Conservation (phyloP, 2,113 vertebrate species). For the Alethe diademata region DNA sequence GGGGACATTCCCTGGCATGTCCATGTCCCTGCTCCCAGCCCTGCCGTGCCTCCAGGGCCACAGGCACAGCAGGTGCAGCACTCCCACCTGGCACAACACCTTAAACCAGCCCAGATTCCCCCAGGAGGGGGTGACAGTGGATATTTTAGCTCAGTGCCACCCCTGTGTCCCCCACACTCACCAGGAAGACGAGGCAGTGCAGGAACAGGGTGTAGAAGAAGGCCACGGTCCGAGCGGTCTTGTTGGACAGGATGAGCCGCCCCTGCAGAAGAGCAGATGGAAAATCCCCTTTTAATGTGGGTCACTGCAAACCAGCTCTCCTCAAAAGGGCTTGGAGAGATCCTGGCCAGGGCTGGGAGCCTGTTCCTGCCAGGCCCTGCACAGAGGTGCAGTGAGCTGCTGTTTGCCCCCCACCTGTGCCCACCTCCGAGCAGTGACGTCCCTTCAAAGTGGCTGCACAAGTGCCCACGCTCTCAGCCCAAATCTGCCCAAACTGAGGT, state of each 20-base stretch:
- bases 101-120: background rate
- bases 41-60: rapidly evolving
- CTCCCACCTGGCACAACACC: rapidly evolving
- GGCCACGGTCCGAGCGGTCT: slow-evolving; percentile 89
- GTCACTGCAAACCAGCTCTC: background rate
- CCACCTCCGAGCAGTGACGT: rapidly evolving
- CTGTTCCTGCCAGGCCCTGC: background rate
- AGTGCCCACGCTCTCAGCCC: rapidly evolving
- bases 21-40: rapidly evolving
- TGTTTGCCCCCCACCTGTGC: background rate
- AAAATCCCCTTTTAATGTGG: background rate
- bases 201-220: slow-evolving; percentile 97
- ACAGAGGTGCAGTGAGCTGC: rapidly evolving
- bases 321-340: background rate
- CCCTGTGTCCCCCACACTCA: slow-evolving; percentile 3
- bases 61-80: rapidly evolving
- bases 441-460: background rate
- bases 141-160: rapidly evolving
- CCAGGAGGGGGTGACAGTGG: background rate
- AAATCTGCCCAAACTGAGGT: background rate
- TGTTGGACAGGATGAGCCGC: slow-evolving; percentile 91
- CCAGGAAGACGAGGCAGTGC: slow-evolving; percentile 91
- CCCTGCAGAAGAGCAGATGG: slow-evolving; percentile 72
- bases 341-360: background rate
- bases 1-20: background rate